Conservation (phyloP, 2,888 invertebrate species). For the Campaea margaritaria region DNA sequence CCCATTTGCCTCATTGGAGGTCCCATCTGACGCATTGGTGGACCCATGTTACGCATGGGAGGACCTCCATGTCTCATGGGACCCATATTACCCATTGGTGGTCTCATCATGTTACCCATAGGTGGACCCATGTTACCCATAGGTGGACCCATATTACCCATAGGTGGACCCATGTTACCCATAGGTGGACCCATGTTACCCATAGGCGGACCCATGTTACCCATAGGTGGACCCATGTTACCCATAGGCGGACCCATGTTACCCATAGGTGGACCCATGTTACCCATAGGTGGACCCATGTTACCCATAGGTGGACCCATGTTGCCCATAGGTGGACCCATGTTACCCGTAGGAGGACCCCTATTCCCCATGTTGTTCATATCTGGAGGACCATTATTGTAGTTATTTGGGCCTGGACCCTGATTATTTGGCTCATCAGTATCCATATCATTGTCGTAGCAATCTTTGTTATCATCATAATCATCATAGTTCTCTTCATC, state of each 20-base stretch:
- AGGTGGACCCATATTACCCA: conserved; percentile 28
- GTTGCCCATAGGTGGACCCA: conserved; percentile 28
- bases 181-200: conserved; percentile 16
- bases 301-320: conserved; percentile 28
- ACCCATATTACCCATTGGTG: conserved; percentile 39
- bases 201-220: conserved; percentile 29
- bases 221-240: conserved; percentile 26
- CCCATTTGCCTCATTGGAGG: conserved; percentile 32
- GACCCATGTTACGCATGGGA: conserved; percentile 23
- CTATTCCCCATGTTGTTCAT: conserved; percentile 44
- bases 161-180: conserved; percentile 21
- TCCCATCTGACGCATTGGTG: conserved; percentile 27
- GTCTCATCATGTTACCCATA: conserved; percentile 48
- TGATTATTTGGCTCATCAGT: conserved; percentile 72
- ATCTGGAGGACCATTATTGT: conserved; percentile 68
- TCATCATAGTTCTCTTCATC: conserved; percentile 61
- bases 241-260: conserved; percentile 29
- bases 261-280: conserved; percentile 25
- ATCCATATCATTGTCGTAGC: conserved; percentile 75
- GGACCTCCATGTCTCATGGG: conserved; percentile 36
- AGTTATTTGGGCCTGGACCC: conserved; percentile 64
- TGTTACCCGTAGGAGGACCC: conserved; percentile 26
- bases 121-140: conserved; percentile 38
- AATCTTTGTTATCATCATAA: conserved; percentile 64
- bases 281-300: conserved; percentile 13